phyloP scores from a whole-genome alignment of 1,140 invertebrate genomes.

The Drosophila sechellia region DNA sequence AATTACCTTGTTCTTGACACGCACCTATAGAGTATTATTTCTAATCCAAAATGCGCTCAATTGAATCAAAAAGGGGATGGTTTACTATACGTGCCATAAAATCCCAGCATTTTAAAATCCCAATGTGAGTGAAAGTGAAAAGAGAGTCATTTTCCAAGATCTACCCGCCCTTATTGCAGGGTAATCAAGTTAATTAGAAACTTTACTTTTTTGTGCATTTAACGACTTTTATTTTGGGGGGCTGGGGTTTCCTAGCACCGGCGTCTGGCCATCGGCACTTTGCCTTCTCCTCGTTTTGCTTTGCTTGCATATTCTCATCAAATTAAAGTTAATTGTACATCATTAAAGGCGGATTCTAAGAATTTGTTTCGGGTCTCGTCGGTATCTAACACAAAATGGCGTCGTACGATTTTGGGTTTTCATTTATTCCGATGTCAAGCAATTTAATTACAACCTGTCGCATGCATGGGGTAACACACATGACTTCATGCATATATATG shows the following conservation, averaged over 20 bases:
- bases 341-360: slow-evolving; percentile 73
- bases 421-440: slow-evolving; percentile 68
- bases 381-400: slow-evolving; percentile 72
- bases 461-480: slow-evolving; percentile 19
- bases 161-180: slow-evolving; percentile 47
- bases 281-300: slow-evolving; percentile 44
- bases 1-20: too few species aligned
- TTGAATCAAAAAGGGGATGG: not conserved
- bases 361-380: slow-evolving; percentile 70
- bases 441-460: slow-evolving; percentile 67
- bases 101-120: slow-evolving; percentile 2
- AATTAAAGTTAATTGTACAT: slow-evolving; percentile 80
- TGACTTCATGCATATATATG: not conserved
- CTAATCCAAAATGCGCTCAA: not conserved
- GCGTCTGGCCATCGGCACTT: slow-evolving; percentile 38
- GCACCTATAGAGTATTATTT: too few species aligned
- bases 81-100: slow-evolving; percentile 7
- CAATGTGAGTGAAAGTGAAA: slow-evolving; percentile 47
- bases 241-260: slow-evolving; percentile 12
- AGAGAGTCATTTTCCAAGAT: slow-evolving; percentile 59
- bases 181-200: slow-evolving; percentile 76
- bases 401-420: slow-evolving; percentile 37
- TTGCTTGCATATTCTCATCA: slow-evolving; percentile 78
- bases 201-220: slow-evolving; percentile 47
- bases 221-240: slow-evolving; percentile 34